phyloP scores from a whole-genome alignment of 2,888 invertebrate genomes.

The Lycaena phlaeas region DNA sequence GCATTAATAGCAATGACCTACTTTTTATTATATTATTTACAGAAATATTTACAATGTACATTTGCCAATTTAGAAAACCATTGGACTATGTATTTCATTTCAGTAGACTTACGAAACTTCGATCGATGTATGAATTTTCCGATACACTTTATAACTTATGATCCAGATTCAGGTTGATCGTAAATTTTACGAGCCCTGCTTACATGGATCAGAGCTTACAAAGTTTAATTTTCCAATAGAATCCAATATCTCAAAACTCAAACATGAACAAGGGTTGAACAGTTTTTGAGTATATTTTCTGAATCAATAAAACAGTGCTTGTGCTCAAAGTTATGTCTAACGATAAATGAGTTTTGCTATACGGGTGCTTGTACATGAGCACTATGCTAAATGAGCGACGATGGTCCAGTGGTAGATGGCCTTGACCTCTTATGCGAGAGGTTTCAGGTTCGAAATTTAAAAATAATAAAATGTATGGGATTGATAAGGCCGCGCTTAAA shows the following conservation, averaged over 20 bases:
- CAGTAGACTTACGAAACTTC: background rate
- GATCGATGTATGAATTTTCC: slow-evolving; percentile 5
- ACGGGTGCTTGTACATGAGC: too few species aligned
- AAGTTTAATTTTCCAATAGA: slow-evolving; percentile 7
- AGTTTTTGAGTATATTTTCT: background rate
- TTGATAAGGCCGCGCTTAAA: too few species aligned
- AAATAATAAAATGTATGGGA: too few species aligned
- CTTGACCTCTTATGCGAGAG: too few species aligned
- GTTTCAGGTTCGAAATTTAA: too few species aligned
- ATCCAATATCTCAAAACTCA: slow-evolving; percentile 4
- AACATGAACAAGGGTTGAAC: slow-evolving; percentile 1
- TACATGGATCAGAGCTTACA: slow-evolving; percentile 6
- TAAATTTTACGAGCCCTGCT: slow-evolving; percentile 6
- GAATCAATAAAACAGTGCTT: background rate
- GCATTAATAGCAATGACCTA: too few species aligned
- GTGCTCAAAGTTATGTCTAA: too few species aligned
- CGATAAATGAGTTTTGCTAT: too few species aligned
- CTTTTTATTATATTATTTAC: too few species aligned
- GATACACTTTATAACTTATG: slow-evolving; percentile 8
- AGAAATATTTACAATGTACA: slow-evolving; percentile 9
- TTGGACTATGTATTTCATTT: background rate
- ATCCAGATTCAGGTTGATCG: slow-evolving; percentile 5
- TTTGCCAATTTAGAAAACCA: slow-evolving; percentile 4
- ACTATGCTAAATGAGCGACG: too few species aligned
- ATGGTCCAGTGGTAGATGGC: too few species aligned